phyloP scores from a whole-genome alignment of 2,888 invertebrate genomes.

The Tridacna gigas region DNA sequence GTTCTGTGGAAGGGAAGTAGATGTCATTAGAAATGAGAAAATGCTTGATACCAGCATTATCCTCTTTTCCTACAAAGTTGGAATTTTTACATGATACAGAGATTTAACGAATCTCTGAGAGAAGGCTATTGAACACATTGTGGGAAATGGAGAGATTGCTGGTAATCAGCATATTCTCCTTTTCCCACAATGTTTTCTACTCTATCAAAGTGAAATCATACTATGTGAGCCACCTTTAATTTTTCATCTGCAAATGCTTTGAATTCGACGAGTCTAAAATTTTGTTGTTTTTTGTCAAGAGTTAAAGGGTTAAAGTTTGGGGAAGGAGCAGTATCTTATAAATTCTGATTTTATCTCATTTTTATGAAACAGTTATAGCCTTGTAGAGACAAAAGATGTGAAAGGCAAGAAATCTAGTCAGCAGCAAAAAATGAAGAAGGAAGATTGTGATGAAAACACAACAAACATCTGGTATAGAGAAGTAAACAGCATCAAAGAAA shows the following conservation, averaged over 20 bases:
- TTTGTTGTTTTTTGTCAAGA: background rate
- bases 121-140: background rate
- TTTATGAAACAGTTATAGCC: slow-evolving; percentile 31
- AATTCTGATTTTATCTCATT: too few relatives aligned
- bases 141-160: background rate
- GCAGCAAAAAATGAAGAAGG: slow-evolving; percentile 45
- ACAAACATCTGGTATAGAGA: slow-evolving; percentile 72
- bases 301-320: background rate
- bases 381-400: slow-evolving; percentile 58
- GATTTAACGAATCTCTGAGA: background rate
- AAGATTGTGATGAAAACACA: slow-evolving; percentile 64
- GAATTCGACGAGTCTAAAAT: background rate
- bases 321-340: too few relatives aligned
- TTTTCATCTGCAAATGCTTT: background rate
- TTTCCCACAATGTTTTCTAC: too few relatives aligned
- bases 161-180: background rate
- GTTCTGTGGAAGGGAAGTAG: background rate
- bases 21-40: background rate
- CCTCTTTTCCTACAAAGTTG: background rate
- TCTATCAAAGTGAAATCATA: too few relatives aligned
- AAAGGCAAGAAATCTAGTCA: slow-evolving; percentile 59
- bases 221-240: background rate
- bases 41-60: background rate
- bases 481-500: slow-evolving; percentile 72
- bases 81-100: too few relatives aligned